Evolutionary conservation across 2,113 vertebrate genomes (phyloP).

Genomic region (Onychorhynchus coronatus): DNA sequence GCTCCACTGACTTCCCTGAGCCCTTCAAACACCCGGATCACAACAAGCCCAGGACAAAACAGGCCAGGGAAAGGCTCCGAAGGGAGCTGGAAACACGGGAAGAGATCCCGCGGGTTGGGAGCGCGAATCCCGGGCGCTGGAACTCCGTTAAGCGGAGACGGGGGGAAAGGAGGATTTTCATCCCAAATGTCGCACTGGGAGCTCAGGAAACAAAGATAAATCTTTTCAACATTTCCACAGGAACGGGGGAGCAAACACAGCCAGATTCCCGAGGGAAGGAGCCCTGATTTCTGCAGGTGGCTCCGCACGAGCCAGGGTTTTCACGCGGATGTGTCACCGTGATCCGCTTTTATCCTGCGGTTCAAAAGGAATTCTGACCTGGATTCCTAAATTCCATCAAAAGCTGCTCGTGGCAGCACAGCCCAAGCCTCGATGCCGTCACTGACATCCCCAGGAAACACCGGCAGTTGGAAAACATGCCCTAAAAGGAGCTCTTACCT

Average conservation of each 20-base stretch:
- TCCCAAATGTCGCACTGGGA: background rate
- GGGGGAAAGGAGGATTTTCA: background rate
- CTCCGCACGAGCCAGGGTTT: background rate
- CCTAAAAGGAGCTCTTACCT: background rate
- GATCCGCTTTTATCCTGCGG: background rate
- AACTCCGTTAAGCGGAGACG: rapidly evolving
- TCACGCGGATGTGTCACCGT: background rate
- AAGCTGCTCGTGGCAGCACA: background rate
- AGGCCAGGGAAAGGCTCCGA: background rate
- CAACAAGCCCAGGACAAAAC: background rate
- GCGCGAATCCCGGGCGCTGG: background rate
- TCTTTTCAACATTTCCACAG: background rate
- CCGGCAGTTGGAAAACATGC: rapidly evolving
- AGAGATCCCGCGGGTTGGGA: rapidly evolving
- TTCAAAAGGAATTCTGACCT: background rate
- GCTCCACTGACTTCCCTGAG: background rate
- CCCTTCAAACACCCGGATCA: background rate
- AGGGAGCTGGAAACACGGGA: background rate
- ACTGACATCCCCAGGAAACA: background rate
- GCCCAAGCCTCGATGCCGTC: background rate
- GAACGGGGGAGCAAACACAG: background rate
- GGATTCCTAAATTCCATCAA: background rate
- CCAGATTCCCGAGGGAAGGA: background rate
- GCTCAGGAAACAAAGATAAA: background rate
- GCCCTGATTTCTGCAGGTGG: background rate